These are phyloP conservation scores for Metalampra italica DNA, from an alignment of 2,888 invertebrate species.

Conservation along the genomic window DNA sequence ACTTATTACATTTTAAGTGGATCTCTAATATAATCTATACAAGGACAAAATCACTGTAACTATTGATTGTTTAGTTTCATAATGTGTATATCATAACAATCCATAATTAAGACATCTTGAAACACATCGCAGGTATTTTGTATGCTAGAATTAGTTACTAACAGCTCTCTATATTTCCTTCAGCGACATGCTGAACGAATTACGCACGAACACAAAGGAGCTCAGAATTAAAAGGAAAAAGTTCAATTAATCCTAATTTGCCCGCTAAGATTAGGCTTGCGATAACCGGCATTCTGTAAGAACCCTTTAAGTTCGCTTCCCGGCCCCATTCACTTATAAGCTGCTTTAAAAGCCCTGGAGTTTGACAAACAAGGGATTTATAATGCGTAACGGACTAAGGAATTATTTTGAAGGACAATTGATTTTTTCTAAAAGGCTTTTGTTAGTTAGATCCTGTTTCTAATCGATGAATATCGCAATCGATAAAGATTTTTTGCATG, in stretches of 20 bases:
- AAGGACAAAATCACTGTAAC: constrained; percentile 8
- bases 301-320: constrained; percentile 68
- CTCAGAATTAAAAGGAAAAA: constrained; percentile 65
- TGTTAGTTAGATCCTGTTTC: constrained; percentile 9
- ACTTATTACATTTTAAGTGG: constrained; percentile 26
- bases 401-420: constrained; percentile 53
- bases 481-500: constrained; percentile 12
- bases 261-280: constrained; percentile 68
- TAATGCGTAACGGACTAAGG: constrained; percentile 66
- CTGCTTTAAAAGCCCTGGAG: constrained; percentile 67
- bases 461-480: constrained; percentile 24
- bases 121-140: neutral
- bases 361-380: constrained; percentile 70
- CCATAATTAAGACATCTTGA: neutral
- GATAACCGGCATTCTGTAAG: constrained; percentile 67
- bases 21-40: constrained; percentile 17
- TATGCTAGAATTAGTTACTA: neutral
- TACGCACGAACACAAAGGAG: constrained; percentile 63
- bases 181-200: constrained; percentile 61
- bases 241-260: constrained; percentile 78
- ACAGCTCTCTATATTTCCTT: constrained; percentile 46
- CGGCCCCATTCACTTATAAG: constrained; percentile 62
- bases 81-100: neutral
- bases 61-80: neutral
- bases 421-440: constrained; percentile 33